phyloP scores from a whole-genome alignment of 2,888 invertebrate species.

The Lucinisca nassula region DNA sequence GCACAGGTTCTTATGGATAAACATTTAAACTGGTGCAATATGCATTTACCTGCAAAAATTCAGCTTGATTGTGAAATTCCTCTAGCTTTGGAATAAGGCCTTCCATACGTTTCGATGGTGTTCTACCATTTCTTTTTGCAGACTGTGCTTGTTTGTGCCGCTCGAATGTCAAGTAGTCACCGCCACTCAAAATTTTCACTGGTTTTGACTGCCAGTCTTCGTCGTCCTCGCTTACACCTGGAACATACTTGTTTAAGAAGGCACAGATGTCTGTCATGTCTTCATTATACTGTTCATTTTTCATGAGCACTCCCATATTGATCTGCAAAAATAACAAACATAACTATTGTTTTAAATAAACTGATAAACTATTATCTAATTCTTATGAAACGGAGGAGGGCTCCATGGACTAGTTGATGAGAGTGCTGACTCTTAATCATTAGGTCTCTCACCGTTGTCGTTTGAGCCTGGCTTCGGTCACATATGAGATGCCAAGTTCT shows the following conservation, averaged over 20 bases:
- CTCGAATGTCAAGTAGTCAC: conserved; percentile 39
- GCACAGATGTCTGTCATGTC: conserved; percentile 44
- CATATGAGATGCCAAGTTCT: no score
- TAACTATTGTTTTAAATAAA: no score
- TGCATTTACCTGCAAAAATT: conserved; percentile 28
- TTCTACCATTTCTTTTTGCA: conserved; percentile 36
- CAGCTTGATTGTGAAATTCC: conserved; percentile 56
- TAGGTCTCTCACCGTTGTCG: no score
- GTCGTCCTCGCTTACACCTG: conserved; percentile 19
- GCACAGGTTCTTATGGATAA: background rate
- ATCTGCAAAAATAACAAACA: background rate
- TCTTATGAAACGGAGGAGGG: no score
- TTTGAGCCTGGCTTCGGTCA: no score
- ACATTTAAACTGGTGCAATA: background rate
- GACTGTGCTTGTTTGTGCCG: conserved; percentile 36
- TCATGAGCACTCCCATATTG: conserved; percentile 44
- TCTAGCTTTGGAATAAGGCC: conserved; percentile 48
- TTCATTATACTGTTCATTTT: conserved; percentile 47
- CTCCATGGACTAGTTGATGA: no score
- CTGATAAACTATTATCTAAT: no score
- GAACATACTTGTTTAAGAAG: conserved; percentile 46
- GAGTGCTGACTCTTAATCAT: no score
- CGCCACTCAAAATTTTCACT: conserved; percentile 38
- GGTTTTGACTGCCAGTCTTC: conserved; percentile 8
- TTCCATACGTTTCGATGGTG: conserved; percentile 42